These are phyloP conservation scores for Formica selysi DNA, from an alignment of 1,140 invertebrate species.

Conservation along the genomic window DNA sequence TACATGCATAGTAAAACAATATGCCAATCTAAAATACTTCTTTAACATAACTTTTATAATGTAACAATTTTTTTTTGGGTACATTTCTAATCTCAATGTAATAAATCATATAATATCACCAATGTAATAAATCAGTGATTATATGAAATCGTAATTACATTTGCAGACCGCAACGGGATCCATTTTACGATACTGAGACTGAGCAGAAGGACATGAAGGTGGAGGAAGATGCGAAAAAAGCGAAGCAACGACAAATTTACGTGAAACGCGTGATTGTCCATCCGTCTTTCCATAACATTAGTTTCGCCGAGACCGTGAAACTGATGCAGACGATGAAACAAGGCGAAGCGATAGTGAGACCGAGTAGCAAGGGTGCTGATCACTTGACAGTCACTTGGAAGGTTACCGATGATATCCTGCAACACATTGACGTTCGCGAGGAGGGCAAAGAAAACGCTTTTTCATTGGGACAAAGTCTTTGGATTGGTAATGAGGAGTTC, in stretches of 20 bases:
- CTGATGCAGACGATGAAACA: slow-evolving; percentile 97
- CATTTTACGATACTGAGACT: slow-evolving; percentile 95
- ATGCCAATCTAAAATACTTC: slow-evolving; percentile 8
- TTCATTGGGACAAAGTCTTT: slow-evolving; percentile 94
- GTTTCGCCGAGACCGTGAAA: slow-evolving; percentile 96
- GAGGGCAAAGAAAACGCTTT: slow-evolving; percentile 99
- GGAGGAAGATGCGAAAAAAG: slow-evolving; percentile 94
- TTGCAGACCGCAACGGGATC: slow-evolving; percentile 93
- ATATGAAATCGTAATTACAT: slow-evolving; percentile 47
- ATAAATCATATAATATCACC: background rate
- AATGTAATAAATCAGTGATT: background rate
- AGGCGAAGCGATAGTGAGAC: slow-evolving; percentile 98
- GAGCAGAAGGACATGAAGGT: slow-evolving; percentile 93
- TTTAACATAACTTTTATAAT: background rate
- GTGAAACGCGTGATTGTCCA: slow-evolving; percentile 99
- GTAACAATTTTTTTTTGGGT: background rate
- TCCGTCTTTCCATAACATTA: slow-evolving; percentile 98
- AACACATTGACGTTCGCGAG: slow-evolving; percentile 98
- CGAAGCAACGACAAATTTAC: slow-evolving; percentile 93
- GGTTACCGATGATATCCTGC: slow-evolving; percentile 96
- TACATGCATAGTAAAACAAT: background rate
- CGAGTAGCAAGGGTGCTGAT: slow-evolving; percentile 98
- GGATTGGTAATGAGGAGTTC: slow-evolving; percentile 96
- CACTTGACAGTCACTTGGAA: slow-evolving; percentile 99
- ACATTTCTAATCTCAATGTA: background rate